phyloP scores from a whole-genome alignment of 2,888 invertebrate genomes.

The Horisme vitalbata region DNA sequence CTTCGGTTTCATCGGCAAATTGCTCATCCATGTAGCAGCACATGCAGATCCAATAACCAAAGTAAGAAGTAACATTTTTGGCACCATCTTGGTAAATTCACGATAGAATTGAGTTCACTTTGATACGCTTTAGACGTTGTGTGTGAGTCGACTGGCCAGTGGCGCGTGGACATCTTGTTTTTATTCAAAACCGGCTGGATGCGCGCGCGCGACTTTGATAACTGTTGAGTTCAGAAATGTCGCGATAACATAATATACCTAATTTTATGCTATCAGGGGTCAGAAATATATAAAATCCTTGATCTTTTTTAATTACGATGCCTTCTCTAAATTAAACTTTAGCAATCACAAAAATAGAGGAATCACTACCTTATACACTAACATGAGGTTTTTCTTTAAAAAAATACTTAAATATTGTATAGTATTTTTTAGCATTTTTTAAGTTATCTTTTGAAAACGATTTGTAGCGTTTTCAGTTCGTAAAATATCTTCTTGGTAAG shows the following conservation, averaged over 20 bases:
- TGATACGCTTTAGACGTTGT: conserved; percentile 15
- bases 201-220: conserved; percentile 44
- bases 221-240: conserved; percentile 4
- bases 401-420: too few relatives aligned
- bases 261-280: conserved; percentile 5
- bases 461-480: too few relatives aligned
- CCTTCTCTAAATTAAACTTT: too few relatives aligned
- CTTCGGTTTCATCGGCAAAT: conserved; percentile 51
- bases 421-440: too few relatives aligned
- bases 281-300: too few relatives aligned
- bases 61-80: conserved; percentile 53
- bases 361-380: too few relatives aligned
- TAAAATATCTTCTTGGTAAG: too few relatives aligned
- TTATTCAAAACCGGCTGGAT: conserved; percentile 53
- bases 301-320: too few relatives aligned
- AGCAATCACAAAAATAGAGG: too few relatives aligned
- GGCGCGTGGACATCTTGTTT: conserved; percentile 51
- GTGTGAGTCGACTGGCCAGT: conserved; percentile 52
- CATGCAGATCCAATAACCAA: conserved; percentile 51
- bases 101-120: conserved; percentile 15
- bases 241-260: not conserved
- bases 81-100: conserved; percentile 52
- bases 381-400: too few relatives aligned
- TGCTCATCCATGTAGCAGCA: conserved; percentile 55
- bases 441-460: too few relatives aligned